Percentiles rank a stretch among this genome's conserved stretches.
Evolutionary conservation across 2,797 vertebrate species (phyloP).

Genomic region (Darevskia nairensis): DNA sequence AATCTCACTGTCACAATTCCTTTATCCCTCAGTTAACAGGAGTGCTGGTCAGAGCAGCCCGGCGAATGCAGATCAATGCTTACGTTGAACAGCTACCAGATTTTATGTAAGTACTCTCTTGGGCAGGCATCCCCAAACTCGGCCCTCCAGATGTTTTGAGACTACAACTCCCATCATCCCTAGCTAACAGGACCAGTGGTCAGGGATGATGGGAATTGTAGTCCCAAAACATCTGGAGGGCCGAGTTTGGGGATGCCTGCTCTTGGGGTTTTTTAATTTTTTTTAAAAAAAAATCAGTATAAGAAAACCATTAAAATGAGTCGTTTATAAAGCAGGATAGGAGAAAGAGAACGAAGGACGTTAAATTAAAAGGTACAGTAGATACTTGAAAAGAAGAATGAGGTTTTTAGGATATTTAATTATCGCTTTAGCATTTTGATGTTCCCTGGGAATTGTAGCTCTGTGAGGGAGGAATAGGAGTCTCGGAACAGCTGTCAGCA

Average conservation of each 20-base stretch:
- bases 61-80: constrained; percentile 91
- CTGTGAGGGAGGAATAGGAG: too few species aligned
- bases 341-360: not conserved
- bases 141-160: too few species aligned
- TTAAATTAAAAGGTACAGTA: not conserved
- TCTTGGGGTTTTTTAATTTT: not conserved
- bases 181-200: too few species aligned
- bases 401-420: not conserved
- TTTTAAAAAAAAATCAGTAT: not conserved
- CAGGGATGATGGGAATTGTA: too few species aligned
- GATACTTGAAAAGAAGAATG: not conserved
- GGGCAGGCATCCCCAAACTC: too few species aligned
- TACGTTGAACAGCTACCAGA: constrained; percentile 80
- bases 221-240: too few species aligned
- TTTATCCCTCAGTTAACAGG: constrained; percentile 87
- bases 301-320: not conserved
- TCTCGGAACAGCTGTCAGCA: too few species aligned
- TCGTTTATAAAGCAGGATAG: not conserved
- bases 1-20: not conserved
- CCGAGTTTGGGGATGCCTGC: too few species aligned
- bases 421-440: too few species aligned
- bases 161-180: too few species aligned
- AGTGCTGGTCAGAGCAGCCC: constrained; percentile 86
- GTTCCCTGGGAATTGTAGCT: too few species aligned
- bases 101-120: constrained; percentile 84